Conservation (phyloP, 2,888 invertebrate species). For the Noctua comes region DNA sequence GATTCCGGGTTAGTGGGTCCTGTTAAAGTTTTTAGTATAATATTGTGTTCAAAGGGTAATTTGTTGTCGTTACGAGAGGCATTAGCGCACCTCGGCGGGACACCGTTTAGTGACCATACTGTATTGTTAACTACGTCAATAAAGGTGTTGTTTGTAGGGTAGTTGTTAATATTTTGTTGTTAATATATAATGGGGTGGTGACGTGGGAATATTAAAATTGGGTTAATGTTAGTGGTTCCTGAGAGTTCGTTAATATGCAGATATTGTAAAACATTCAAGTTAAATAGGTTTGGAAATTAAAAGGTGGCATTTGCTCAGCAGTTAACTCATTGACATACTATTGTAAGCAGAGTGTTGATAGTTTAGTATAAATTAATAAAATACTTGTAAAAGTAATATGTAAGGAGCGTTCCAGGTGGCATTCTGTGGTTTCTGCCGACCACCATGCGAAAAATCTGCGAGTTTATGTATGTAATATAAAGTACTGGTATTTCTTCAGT, state of each 20-base stretch:
- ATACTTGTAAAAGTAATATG: neutral
- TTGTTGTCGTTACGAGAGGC: slow-evolving; percentile 33
- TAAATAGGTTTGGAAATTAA: neutral
- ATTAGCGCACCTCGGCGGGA: slow-evolving; percentile 28
- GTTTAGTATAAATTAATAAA: neutral
- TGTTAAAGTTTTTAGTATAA: slow-evolving; percentile 37
- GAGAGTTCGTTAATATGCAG: neutral
- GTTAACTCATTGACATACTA: neutral
- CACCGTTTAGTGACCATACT: slow-evolving; percentile 39
- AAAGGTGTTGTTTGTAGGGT: slow-evolving; percentile 22
- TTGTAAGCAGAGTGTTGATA: neutral
- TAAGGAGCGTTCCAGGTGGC: neutral
- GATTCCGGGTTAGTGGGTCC: slow-evolving; percentile 15
- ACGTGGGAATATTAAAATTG: neutral
- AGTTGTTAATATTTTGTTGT: neutral
- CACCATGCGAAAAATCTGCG: no score
- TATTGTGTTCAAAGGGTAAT: slow-evolving; percentile 32
- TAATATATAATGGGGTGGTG: neutral
- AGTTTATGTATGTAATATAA: no score
- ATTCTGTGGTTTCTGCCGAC: no score
- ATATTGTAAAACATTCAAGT: neutral
- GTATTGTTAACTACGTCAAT: slow-evolving; percentile 18
- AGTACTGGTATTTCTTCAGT: neutral
- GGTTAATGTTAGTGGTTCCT: neutral
- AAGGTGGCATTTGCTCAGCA: neutral